Evolutionary conservation across 35 echinoderm and acorn worm genomes (phyloP).

Genomic region (Eucidaris tribuloides): DNA sequence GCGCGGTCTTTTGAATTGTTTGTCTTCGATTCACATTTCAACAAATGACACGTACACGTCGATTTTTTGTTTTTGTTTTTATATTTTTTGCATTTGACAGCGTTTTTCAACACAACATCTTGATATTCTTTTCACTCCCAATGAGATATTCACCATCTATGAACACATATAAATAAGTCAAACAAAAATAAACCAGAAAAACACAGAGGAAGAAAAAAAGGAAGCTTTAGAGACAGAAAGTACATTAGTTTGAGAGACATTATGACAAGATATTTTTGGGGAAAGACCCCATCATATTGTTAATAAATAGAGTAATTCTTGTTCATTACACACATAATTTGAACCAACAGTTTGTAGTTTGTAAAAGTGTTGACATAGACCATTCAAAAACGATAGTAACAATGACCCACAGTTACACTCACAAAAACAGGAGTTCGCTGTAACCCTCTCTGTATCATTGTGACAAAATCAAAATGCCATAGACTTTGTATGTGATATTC

Average conservation of each 20-base stretch:
- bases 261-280: not conserved
- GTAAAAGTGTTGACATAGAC: not conserved
- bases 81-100: conserved; percentile 26
- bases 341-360: not conserved
- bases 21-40: too few relatives aligned
- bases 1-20: too few relatives aligned
- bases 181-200: conserved; percentile 11
- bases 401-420: not conserved
- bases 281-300: not conserved
- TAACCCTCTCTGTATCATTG: too few relatives aligned
- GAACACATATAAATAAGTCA: not conserved
- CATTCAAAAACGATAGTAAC: not conserved
- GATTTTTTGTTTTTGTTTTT: conserved; percentile 1
- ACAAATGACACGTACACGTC: too few relatives aligned
- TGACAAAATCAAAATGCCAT: too few relatives aligned
- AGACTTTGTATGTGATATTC: too few relatives aligned
- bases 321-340: not conserved
- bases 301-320: too few relatives aligned
- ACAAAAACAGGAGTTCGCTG: too few relatives aligned
- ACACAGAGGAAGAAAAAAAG: conserved; percentile 17
- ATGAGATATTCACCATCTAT: not conserved
- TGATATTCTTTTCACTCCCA: conserved; percentile 28
- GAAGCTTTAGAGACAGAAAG: conserved; percentile 14
- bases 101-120: conserved; percentile 4
- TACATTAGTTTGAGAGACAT: not conserved